Conservation (phyloP, 2,888 invertebrate species). For the Lagria hirta region DNA sequence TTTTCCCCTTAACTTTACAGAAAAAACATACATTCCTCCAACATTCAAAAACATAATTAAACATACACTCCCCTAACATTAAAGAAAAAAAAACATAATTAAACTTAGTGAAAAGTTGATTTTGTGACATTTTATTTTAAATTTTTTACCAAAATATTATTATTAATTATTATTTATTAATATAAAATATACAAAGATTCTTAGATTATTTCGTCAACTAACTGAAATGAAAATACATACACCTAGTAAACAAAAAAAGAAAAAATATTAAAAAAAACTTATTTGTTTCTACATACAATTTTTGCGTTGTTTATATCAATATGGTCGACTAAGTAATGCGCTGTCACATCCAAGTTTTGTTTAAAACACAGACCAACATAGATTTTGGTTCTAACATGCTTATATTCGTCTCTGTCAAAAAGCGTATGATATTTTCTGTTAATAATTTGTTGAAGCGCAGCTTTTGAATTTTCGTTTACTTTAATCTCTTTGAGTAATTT, state of each 20-base stretch:
- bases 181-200: slow-evolving; percentile 12
- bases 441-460: slow-evolving; percentile 14
- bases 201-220: slow-evolving; percentile 10
- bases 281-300: slow-evolving; percentile 7
- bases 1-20: too few relatives aligned
- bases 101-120: slow-evolving; percentile 10
- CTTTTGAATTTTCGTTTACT: slow-evolving; percentile 12
- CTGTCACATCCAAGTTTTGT: slow-evolving; percentile 10
- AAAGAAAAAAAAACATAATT: too few relatives aligned
- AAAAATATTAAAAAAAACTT: slow-evolving; percentile 8
- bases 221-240: slow-evolving; percentile 10
- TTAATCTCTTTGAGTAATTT: slow-evolving; percentile 8
- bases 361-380: slow-evolving; percentile 15
- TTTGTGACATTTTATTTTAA: slow-evolving; percentile 8
- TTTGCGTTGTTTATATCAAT: slow-evolving; percentile 13
- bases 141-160: slow-evolving; percentile 9
- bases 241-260: slow-evolving; percentile 8
- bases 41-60: too few relatives aligned
- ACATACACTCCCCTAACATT: too few relatives aligned
- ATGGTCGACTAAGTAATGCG: slow-evolving; percentile 14
- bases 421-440: slow-evolving; percentile 5
- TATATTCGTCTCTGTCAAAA: slow-evolving; percentile 11
- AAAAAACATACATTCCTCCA: too few relatives aligned
- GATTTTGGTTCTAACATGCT: slow-evolving; percentile 15
- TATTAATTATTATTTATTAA: slow-evolving; percentile 6